Conservation (phyloP, 1,140 invertebrate species). For the Cydia fagiglandana region DNA sequence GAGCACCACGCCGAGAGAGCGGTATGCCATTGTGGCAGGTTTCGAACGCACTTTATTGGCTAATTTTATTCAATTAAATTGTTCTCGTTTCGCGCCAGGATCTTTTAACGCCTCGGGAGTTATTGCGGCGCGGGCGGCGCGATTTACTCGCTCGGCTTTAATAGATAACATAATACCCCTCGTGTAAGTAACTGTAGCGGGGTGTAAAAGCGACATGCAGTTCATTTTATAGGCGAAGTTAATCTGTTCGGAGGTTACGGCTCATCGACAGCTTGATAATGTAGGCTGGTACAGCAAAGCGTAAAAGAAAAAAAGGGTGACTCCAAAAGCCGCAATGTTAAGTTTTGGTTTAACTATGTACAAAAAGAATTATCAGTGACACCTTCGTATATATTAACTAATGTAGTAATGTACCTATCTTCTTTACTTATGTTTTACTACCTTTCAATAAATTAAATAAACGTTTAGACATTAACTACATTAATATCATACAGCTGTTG, state of each 20-base stretch:
- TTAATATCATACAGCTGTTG: too few relatives aligned
- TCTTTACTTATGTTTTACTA: too few relatives aligned
- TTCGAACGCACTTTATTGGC: slow-evolving; percentile 72
- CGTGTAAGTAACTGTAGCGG: slow-evolving; percentile 34
- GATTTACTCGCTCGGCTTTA: slow-evolving; percentile 25
- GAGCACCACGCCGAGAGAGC: slow-evolving; percentile 47
- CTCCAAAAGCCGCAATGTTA: background rate
- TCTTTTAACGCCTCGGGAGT: slow-evolving; percentile 69
- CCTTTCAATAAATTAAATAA: too few relatives aligned
- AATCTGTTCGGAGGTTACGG: background rate
- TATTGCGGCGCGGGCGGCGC: slow-evolving; percentile 49
- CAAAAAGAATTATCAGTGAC: too few relatives aligned
- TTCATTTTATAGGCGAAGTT: slow-evolving; percentile 13
- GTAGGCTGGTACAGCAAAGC: background rate
- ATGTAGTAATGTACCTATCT: too few relatives aligned
- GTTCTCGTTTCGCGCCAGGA: slow-evolving; percentile 58
- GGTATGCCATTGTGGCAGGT: slow-evolving; percentile 72
- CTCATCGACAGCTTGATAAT: slow-evolving; percentile 5
- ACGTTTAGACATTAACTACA: too few relatives aligned
- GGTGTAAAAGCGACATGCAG: background rate
- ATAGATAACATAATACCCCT: slow-evolving; percentile 62
- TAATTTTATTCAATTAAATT: slow-evolving; percentile 79
- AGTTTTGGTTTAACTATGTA: background rate
- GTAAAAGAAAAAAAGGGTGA: background rate
- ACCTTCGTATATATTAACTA: too few relatives aligned